Evolutionary conservation across 2,888 invertebrate genomes (phyloP).

Genomic region (Hydrotaea diabolus): DNA sequence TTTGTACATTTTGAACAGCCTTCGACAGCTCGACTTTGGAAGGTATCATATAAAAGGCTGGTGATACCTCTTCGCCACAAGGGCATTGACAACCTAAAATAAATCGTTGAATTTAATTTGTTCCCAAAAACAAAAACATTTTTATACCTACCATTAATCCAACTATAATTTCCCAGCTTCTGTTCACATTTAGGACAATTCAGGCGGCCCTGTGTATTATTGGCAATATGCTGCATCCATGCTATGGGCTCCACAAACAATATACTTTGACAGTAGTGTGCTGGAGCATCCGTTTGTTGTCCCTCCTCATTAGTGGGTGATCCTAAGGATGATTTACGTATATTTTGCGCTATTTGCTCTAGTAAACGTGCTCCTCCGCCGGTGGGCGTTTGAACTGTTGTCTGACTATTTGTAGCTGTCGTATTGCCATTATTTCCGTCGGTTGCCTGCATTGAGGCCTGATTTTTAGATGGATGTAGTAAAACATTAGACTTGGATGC

Average conservation of each 20-base stretch:
- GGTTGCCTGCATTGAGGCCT: background rate
- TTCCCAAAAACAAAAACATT: background rate
- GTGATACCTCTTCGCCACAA: constrained; percentile 93
- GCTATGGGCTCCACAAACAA: constrained; percentile 94
- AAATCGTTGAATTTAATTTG: no score
- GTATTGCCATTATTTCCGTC: constrained; percentile 44
- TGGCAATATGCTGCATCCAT: constrained; percentile 91
- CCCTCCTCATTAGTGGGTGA: constrained; percentile 46
- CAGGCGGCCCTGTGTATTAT: constrained; percentile 89
- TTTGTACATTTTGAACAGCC: constrained; percentile 92
- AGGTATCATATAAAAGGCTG: constrained; percentile 94
- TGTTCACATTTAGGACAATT: constrained; percentile 91
- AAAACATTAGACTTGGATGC: constrained; percentile 91
- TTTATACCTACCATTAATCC: constrained; percentile 88
- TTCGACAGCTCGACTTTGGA: constrained; percentile 95
- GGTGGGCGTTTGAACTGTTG: constrained; percentile 44
- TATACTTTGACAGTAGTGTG: constrained; percentile 84
- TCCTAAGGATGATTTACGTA: constrained; percentile 74
- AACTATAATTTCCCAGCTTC: constrained; percentile 94
- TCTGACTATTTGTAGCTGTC: constrained; percentile 3
- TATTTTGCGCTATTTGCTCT: constrained; percentile 76
- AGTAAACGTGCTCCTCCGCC: constrained; percentile 71
- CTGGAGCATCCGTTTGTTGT: background rate
- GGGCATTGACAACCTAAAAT: constrained; percentile 94
- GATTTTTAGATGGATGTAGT: constrained; percentile 82